A percentile compares a stretch with the other conserved stretches of the same genome.
Evolutionary conservation across 2,797 vertebrate species (phyloP).

Genomic region (Phataginus tricuspis): DNA sequence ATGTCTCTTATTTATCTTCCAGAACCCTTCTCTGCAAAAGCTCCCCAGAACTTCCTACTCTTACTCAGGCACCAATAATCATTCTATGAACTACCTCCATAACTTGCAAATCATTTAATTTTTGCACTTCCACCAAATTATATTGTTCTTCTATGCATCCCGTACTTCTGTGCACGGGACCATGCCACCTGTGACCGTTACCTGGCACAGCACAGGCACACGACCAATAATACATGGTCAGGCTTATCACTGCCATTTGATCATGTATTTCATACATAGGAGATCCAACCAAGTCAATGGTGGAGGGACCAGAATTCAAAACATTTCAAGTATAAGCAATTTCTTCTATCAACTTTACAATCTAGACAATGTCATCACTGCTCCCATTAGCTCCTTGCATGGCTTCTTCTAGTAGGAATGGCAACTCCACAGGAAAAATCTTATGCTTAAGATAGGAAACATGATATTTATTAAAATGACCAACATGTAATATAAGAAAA

Average conservation of each 20-base stretch:
- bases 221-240: not conserved
- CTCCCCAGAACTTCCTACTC: not conserved
- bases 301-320: not conserved
- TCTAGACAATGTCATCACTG: not conserved
- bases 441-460: conserved; percentile 20
- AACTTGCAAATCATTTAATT: not conserved
- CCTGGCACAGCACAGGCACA: not conserved
- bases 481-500: conserved; percentile 27
- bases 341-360: not conserved
- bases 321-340: conserved; percentile 8
- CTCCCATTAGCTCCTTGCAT: not conserved
- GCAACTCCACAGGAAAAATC: not conserved
- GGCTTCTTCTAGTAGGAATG: not conserved
- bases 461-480: conserved; percentile 38
- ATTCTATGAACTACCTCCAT: not conserved
- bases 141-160: not conserved
- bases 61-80: not conserved
- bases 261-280: not conserved
- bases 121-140: not conserved
- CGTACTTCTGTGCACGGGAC: not conserved
- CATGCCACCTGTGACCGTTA: not conserved
- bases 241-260: not conserved
- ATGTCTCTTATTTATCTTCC: not conserved
- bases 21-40: not conserved
- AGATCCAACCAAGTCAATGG: not conserved